Conservation (phyloP, 2,888 invertebrate genomes). For the Thyatira batis region DNA sequence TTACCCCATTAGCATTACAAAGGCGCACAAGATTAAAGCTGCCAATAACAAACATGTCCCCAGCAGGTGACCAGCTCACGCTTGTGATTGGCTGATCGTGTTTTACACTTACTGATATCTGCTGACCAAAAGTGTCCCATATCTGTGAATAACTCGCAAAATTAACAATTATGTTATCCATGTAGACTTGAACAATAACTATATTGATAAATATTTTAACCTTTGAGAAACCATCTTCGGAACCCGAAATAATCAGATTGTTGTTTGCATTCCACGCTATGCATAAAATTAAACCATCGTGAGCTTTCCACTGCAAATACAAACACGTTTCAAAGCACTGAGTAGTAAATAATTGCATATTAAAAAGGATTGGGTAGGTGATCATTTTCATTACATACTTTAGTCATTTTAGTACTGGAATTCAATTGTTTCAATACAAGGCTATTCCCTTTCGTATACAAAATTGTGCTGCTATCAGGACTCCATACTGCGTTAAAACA, state of each 20-base stretch:
- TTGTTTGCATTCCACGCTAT: conserved; percentile 97
- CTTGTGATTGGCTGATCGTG: conserved; percentile 96
- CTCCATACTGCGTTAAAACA: conserved; percentile 94
- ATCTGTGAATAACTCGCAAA: conserved; percentile 69
- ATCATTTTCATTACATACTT: conserved; percentile 67
- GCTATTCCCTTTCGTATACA: conserved; percentile 86
- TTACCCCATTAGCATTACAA: conserved; percentile 96
- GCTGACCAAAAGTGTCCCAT: conserved; percentile 96
- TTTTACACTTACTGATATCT: conserved; percentile 90
- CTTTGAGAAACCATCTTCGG: conserved; percentile 96
- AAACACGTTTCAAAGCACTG: neutral
- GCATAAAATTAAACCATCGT: conserved; percentile 95
- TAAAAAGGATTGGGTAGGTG: neutral
- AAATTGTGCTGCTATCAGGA: conserved; percentile 86
- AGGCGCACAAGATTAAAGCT: conserved; percentile 95
- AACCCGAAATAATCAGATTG: conserved; percentile 95
- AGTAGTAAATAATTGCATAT: neutral
- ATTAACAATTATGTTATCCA: neutral
- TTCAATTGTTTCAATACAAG: conserved; percentile 88
- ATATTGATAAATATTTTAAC: conserved; percentile 57
- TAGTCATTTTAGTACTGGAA: conserved; percentile 87
- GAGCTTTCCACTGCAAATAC: conserved; percentile 93
- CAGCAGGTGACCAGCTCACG: conserved; percentile 95
- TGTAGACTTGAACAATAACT: neutral
- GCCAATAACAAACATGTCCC: conserved; percentile 95